Evolutionary conservation across 2,888 invertebrate genomes (phyloP), one percentile per base, ranked within the genome.

Genomic region (Criorhina ranunculi): DNA sequence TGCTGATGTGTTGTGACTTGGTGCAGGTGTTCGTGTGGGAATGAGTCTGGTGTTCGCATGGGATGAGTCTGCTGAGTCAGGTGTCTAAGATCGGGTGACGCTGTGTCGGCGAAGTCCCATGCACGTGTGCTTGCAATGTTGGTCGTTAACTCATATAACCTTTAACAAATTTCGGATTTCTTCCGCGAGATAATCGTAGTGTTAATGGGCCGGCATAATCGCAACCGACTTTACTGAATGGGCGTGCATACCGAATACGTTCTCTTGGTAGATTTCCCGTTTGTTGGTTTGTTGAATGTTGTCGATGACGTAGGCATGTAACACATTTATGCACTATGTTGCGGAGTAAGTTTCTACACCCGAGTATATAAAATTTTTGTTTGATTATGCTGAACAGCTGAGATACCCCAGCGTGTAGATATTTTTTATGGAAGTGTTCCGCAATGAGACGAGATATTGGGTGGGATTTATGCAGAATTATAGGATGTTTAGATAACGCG

Each of bases 161-260:
- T n/a, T 69, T 55, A 0, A 33, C 33, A 9, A 44, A 33, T 17
- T 17, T 69, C 19, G 53, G 53, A n/a, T 53, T 67, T 31, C 55
- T 19, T 24, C 69, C 64, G 8, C 49, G 64, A 33, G 49, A 35
- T 37, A 64, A 12, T 0, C 33, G 46, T n/a, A 49, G 1, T n/a
- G 49, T 64, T 7, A 64, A 12, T 2, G 64, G 64, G 5, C 64
- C 46, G 1, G 64, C 49, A 49, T 64, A 64, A 12, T 64, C 46
- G 9, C 64, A 64, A 17, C 64, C 64, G n/a, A 49, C 64, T 1
- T 9, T 51, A 11, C 51, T 49, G 1, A 49, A 49, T 2, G 64
- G 49, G 6, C 49, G 64, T n/a, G 33, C 19, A 19, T 35, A 64
- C 12, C 37, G 51, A 37, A 51, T 12, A n/a, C 64, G 33, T 12